Base-by-base conservation (phyloP, 2,888 invertebrate species). In the Cataglyphis rosenhaueri region DNA sequence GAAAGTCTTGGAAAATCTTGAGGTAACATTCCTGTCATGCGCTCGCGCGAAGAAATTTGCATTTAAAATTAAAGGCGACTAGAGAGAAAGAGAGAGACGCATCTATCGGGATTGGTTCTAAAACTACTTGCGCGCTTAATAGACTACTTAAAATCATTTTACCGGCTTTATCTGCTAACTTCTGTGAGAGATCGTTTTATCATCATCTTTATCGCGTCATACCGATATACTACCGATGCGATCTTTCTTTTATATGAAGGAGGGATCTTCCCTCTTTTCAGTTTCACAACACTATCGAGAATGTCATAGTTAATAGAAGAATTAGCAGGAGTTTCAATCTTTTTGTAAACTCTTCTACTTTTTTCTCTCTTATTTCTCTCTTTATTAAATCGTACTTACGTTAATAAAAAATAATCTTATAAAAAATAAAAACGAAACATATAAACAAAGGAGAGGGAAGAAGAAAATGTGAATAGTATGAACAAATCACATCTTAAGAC, bases 21-120 rank as follows among this genome's bases (percentile, higher is more conserved):
- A 29, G 52, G 15, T 32, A n/a, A 59, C 71, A 70, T 41, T 57
- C 32, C 35, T 64, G 57, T 59, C 44, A 15, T 38, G 8, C 12
- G 35, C 44, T 32, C 59, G n/a, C 18, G 48, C 38, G 59, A 35
- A 52, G 64, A 84, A 84, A 87, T 86, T 87, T 86, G 78, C 86
- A 86, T 88, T 87, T 84, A 62, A 88, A 86, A 85, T 75, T 74
- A 74, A 81, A 78, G 57, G 32, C 12, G 32, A 44, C 29, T 3
- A 52, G 48, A 52, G 8, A 44, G 10, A 18, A 15, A 18, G 10
- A 44, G 15, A 52, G n/a, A 48, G 44, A 29, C 15, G 18, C 32
- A 2, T 21, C 10, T 48, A 21, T n/a, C 44, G 12, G 35, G 12
- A 25, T 25, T 15, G 15, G 15, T 21, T 21, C 35, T 35, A 65